These are phyloP conservation scores for Aphodius granarius DNA, from an alignment of 2,888 invertebrate species.

Conservation along the genomic window DNA sequence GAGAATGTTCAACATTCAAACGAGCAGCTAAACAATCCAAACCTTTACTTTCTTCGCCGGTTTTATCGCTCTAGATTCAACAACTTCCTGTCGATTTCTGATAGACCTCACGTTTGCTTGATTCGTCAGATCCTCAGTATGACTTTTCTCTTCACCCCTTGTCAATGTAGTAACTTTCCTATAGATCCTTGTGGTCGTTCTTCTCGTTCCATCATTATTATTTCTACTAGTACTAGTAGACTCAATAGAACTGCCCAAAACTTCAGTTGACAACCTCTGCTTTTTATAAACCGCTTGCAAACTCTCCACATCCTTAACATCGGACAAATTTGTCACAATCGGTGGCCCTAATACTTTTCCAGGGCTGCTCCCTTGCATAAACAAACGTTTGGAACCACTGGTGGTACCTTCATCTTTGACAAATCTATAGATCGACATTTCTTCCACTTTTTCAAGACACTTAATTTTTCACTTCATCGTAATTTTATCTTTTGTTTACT, in stretches of 20 bases:
- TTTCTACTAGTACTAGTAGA: conserved; percentile 81
- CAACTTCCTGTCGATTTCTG: conserved; percentile 59
- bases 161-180: conserved; percentile 87
- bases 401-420: conserved; percentile 62
- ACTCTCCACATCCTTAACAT: conserved; percentile 53
- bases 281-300: conserved; percentile 81
- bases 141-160: conserved; percentile 79
- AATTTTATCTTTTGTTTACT: background rate
- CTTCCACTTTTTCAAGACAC: background rate
- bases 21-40: conserved; percentile 46
- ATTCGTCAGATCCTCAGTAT: conserved; percentile 69
- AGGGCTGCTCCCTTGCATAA: conserved; percentile 65
- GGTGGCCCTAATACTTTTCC: conserved; percentile 43
- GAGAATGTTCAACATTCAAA: background rate
- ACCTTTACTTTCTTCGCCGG: conserved; percentile 79
- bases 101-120: conserved; percentile 60
- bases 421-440: conserved; percentile 72
- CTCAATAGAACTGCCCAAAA: conserved; percentile 81
- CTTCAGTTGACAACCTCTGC: conserved; percentile 80
- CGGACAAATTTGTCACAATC: conserved; percentile 48
- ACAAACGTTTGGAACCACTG: conserved; percentile 64
- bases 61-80: conserved; percentile 58
- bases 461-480: background rate
- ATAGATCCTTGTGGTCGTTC: conserved; percentile 84
- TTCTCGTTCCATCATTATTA: conserved; percentile 75